phyloP scores from a whole-genome alignment of 1,140 invertebrate genomes.

The Hyles euphorbiae region DNA sequence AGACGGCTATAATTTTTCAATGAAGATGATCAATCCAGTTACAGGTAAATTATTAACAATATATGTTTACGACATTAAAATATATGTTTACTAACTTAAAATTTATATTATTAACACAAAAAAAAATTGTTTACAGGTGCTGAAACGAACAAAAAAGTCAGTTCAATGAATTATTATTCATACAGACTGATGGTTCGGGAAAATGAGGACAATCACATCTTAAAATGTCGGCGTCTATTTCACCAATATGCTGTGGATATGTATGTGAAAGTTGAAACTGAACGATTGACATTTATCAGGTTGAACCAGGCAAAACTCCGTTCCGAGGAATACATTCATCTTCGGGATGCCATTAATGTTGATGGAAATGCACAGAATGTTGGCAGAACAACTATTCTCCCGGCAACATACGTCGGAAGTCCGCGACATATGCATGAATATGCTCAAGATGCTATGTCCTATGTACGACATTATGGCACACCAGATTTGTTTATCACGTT shows the following conservation, averaged over 20 bases:
- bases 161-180: constrained; percentile 39
- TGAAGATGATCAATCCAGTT: constrained; percentile 33
- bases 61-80: constrained; percentile 14
- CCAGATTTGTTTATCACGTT: constrained; percentile 68
- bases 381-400: constrained; percentile 39
- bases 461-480: constrained; percentile 50
- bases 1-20: constrained; percentile 45
- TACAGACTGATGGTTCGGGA: constrained; percentile 40
- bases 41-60: constrained; percentile 25
- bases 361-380: constrained; percentile 31
- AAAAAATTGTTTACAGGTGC: constrained; percentile 16
- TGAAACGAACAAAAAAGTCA: constrained; percentile 26
- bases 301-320: constrained; percentile 50
- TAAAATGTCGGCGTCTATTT: constrained; percentile 38
- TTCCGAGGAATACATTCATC: constrained; percentile 48
- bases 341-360: constrained; percentile 35
- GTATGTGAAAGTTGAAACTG: constrained; percentile 58
- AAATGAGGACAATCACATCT: constrained; percentile 38
- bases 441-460: constrained; percentile 58
- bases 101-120: constrained; percentile 9
- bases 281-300: constrained; percentile 43
- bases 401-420: constrained; percentile 47
- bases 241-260: constrained; percentile 55
- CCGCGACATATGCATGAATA: constrained; percentile 61
- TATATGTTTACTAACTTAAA: constrained; percentile 9